Evolutionary conservation across 2,888 invertebrate species (phyloP), one percentile per base, ranked within the genome.

Genomic region (Synanthedon myopaeformis): DNA sequence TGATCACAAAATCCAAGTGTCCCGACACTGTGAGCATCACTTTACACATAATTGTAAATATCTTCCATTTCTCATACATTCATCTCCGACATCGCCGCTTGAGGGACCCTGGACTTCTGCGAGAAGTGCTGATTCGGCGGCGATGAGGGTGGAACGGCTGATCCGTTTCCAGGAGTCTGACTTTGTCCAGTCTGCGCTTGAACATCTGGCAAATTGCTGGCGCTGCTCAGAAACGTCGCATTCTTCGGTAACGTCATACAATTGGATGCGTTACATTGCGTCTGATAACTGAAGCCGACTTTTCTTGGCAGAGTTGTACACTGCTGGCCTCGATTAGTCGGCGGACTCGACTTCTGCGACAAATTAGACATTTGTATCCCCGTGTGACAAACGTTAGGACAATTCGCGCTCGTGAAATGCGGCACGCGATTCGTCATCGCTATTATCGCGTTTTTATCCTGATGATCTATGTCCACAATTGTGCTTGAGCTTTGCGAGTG

Each of bases 81-180:
- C 94, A 95, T 95, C 83, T 95, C 95, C 59, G 93, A 94, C 89
- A 95, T 94, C 14, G 94, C 93, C 56, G 94, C 94, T 78, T 94
- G 93, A 49, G 93, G 93, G 61, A 94, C 91, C 68, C 91, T 72
- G 8, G 86, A 79, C 60, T 83, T 89, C 74, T 91, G 90, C 11
- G 75, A 70, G 61, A 83, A 86, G 60, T 84, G 81, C 41, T 81
- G 80, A 1, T 78, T 66, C 1, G 77, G 77, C 66, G 82, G 90
- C 59, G 80, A 89, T 50, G 81, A 78, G 52, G 77, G 73, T 55
- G 63, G 73, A 13, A 76, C 57, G 4, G 73, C 76, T 1, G 83
- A 75, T 2, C 86, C 83, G 42, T 84, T 84, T 3, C 85, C 85
- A 2, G 85, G 79, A 10, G 80, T 76, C 53, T 79, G 79, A 1